Evolutionary conservation across 2,113 vertebrate species (phyloP), one percentile per base, ranked within the genome.

Genomic region (Ibidorhyncha struthersii): DNA sequence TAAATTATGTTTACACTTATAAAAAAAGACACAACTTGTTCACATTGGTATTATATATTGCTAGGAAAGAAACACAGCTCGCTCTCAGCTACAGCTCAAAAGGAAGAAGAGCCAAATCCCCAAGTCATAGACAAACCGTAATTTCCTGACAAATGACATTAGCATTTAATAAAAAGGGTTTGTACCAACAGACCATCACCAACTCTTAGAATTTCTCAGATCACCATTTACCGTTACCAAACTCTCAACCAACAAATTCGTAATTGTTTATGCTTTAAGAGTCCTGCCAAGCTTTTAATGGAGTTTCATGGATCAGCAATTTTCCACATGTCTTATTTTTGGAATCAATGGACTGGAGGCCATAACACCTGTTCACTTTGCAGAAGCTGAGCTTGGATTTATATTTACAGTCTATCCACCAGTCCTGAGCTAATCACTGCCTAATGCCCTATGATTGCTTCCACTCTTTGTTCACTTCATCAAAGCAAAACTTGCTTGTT

Each of bases 291-390:
- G 66, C 58, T 93, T 53, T 94, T 93, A 96, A 93, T 90, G 70
- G 49, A 84, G 81, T 82, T 95, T 93, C 74, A 90, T 58, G 92
- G 90, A 96, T 96, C 93, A 96, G 62, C 82, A 90, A 43, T 80
- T 93, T 96, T 87, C 92, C 95, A 94, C 89, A 97, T 93, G 81
- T 84, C 93, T 96, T 93, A 88, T 88, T 96, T 92, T 77, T 87
- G 78, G 84, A 97, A 94, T 82, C 87, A 96, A 69, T 91, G 89
- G 81, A 92, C 89, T 93, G 89, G 77, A 96, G 94, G 94, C 93
- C 72, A 34, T 73, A 96, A 83, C 96, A 96, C 92, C 96, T 96
- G 92, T 86, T 80, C 96, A 62, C 76, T 84, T 82, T 36, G 53
- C 66, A 95, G 87, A 95, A 90, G 38, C 82, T 88, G 86, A 94